Evolutionary conservation across 2,113 vertebrate species (phyloP).

Genomic region (Nesospiza acunhae): DNA sequence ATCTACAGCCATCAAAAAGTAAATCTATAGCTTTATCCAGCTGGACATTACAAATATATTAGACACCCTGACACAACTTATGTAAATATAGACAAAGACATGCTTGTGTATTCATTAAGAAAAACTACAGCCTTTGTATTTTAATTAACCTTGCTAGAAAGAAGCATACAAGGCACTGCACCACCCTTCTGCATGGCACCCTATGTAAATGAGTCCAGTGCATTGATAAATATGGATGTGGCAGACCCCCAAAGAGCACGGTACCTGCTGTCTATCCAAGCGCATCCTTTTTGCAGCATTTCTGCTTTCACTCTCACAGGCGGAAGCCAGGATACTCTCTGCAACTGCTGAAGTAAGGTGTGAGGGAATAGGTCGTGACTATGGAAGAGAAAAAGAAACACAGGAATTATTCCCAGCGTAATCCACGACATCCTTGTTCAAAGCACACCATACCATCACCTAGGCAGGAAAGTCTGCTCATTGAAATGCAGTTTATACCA

Average conservation of each 20-base stretch:
- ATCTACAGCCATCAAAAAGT: neutral
- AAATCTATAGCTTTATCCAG: neutral
- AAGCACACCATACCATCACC: conserved; percentile 28
- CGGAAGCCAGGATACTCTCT: conserved; percentile 86
- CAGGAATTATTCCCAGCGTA: conserved; percentile 69
- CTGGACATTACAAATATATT: neutral
- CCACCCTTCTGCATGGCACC: neutral
- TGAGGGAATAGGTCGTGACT: conserved; percentile 87
- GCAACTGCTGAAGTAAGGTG: conserved; percentile 89
- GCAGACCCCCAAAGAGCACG: conserved; percentile 2
- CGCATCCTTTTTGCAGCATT: conserved; percentile 88
- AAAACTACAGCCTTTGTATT: neutral
- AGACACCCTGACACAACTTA: neutral
- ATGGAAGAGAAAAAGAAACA: conserved; percentile 69
- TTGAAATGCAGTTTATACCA: conserved; percentile 71
- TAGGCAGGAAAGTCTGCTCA: conserved; percentile 46
- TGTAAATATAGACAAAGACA: conserved; percentile 16
- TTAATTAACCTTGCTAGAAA: neutral
- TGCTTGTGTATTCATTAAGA: neutral
- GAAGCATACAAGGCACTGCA: neutral
- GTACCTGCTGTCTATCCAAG: conserved; percentile 84
- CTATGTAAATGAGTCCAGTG: neutral
- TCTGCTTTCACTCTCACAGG: conserved; percentile 86
- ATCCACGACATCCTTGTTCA: neutral
- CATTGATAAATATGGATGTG: neutral